Base-by-base conservation (phyloP, 1,140 invertebrate species). In the Drosophila neocordata region DNA sequence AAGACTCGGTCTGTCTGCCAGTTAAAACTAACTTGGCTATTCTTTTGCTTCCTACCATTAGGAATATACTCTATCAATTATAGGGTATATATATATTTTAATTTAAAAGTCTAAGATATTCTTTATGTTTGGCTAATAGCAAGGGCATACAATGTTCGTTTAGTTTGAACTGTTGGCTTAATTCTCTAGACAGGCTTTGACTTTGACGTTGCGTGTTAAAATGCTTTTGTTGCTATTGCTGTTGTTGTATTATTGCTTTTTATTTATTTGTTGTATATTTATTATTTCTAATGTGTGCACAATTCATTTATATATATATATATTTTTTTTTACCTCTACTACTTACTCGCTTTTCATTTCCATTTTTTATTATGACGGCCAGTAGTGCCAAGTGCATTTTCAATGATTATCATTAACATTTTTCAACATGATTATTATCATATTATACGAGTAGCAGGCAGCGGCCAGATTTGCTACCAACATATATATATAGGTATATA, bases 371-470 rank as follows among this genome's bases (percentile, higher is more conserved):
- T 44, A 78, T 76, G 73, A 62, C 72, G 75, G 79, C 38, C 75
- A 82, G 65, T 82, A 82, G 78, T 81, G 75, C 75, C 80, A 83
- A 83, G 80, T 81, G 73, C 76, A 79, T 52, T 65, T 59, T 51
- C 56, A 38, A 70, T 57, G 61, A 70, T 65, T 27, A 38, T 44
- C 35, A 41, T 67, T 71, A 60, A 38, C 57, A 61, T 71, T 41
- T 67, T 57, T 31, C 35, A 34, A 5, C 60, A 20, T 57, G 35
- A 60, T 48, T 69, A 57, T 55, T 31, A 37, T 18, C 31, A 18
- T 62, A 22, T 44, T 56, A 31, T 31, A 55, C 22, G 41, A 44
- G 38, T 8, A 44, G 41, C 41, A 48, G 41, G 15, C 41, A 48
- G 41, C 41, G 11, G 11, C 41, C 27, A 31, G 27, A 31, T 31